Evolutionary conservation across 2,113 vertebrate genomes (phyloP).

Genomic region (Hippocampus mohnikei): DNA sequence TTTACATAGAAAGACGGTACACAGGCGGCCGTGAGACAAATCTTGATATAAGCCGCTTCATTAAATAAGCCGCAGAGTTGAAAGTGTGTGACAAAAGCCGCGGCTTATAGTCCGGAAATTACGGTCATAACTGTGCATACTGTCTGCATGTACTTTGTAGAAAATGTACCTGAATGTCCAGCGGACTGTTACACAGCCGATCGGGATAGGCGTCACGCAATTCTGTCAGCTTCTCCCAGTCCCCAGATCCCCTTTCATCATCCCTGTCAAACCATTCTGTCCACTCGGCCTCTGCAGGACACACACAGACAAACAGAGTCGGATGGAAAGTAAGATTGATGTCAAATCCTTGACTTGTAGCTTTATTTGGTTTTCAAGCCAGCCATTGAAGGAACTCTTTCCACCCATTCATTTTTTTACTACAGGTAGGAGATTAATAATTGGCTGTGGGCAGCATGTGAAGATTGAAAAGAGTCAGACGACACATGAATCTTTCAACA

Average conservation of each 20-base stretch:
- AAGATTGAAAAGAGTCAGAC: not conserved
- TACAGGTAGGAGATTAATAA: not conserved
- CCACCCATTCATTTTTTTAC: not conserved
- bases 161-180: conserved; percentile 85
- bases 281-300: conserved; percentile 86
- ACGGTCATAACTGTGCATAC: too few relatives aligned
- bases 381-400: not conserved
- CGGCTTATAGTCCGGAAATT: too few relatives aligned
- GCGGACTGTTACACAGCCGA: conserved; percentile 82
- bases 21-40: too few relatives aligned
- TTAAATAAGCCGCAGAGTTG: too few relatives aligned
- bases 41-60: too few relatives aligned
- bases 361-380: too few relatives aligned
- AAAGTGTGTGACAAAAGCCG: too few relatives aligned
- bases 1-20: too few relatives aligned
- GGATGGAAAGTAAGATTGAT: not conserved
- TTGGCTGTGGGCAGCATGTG: too few relatives aligned
- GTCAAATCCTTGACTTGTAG: conserved; percentile 14
- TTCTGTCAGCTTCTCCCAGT: conserved; percentile 87
- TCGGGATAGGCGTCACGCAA: conserved; percentile 80
- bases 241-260: conserved; percentile 78
- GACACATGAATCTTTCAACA: not conserved
- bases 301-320: conserved; percentile 19
- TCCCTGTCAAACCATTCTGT: conserved; percentile 89
- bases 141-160: not conserved